A percentile compares a stretch with the other conserved stretches of the same genome.
phyloP scores from a whole-genome alignment of 2,113 vertebrate genomes.

The Agapornis roseicollis region DNA sequence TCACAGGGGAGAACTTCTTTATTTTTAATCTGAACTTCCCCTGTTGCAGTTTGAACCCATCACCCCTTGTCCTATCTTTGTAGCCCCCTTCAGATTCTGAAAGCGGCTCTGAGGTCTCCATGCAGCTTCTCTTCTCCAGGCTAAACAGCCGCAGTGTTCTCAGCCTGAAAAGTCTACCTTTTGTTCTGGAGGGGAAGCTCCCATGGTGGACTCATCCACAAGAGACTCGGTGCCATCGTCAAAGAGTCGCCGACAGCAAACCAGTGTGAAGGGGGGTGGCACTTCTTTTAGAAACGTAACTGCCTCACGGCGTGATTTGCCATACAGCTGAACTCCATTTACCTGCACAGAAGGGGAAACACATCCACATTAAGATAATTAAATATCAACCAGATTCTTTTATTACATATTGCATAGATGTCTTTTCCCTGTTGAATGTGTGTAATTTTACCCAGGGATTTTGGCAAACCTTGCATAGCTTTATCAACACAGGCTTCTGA shows the following conservation, averaged over 20 bases:
- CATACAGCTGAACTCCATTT: constrained; percentile 87
- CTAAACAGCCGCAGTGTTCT: background rate
- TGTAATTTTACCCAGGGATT: background rate
- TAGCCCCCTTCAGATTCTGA: background rate
- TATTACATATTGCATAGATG: accelerated
- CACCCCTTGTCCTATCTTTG: background rate
- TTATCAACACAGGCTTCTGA: background rate
- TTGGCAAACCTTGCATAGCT: background rate
- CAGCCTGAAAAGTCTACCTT: constrained; percentile 48
- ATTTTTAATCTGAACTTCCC: background rate
- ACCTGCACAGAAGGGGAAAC: constrained; percentile 73
- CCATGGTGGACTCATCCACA: constrained; percentile 46
- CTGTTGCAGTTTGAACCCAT: background rate
- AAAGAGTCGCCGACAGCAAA: constrained; percentile 87
- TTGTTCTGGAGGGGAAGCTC: background rate
- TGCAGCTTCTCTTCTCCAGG: background rate
- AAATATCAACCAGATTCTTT: background rate
- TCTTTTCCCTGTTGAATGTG: background rate
- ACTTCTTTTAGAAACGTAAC: constrained; percentile 91
- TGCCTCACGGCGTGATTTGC: constrained; percentile 88
- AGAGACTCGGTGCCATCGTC: constrained; percentile 78
- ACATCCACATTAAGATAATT: background rate
- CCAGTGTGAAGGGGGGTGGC: constrained; percentile 90
- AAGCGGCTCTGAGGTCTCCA: background rate
- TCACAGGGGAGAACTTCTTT: background rate